These are phyloP conservation scores for Leucophenga montana DNA, from an alignment of 2,888 invertebrate species.

Conservation along the genomic window DNA sequence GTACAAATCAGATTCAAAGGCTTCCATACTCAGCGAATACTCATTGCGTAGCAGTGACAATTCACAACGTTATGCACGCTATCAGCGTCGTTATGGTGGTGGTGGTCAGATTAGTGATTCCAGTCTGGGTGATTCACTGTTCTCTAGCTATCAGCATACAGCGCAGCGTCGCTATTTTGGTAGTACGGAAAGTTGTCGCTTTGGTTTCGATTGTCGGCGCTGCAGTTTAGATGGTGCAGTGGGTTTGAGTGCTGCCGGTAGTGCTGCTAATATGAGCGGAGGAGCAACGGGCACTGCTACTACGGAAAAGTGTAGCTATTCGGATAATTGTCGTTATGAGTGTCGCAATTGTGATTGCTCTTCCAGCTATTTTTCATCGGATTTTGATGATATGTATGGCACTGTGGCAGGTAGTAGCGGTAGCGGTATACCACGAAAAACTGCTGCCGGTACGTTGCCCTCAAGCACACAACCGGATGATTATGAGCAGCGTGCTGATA, in stretches of 20 bases:
- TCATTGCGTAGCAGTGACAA: constrained; percentile 72
- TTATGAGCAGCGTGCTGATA: constrained; percentile 28
- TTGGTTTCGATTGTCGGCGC: constrained; percentile 71
- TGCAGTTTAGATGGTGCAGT: constrained; percentile 70
- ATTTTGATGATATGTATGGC: constrained; percentile 72
- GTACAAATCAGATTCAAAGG: constrained; percentile 72
- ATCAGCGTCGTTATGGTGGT: constrained; percentile 53
- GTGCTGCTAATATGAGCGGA: neutral
- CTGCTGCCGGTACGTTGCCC: constrained; percentile 65
- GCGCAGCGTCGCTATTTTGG: constrained; percentile 71
- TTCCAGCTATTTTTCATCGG: constrained; percentile 73
- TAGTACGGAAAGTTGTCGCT: constrained; percentile 72
- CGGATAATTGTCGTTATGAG: constrained; percentile 72
- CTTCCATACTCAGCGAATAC: constrained; percentile 72
- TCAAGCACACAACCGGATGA: constrained; percentile 49
- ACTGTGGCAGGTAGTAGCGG: constrained; percentile 54
- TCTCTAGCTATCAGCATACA: constrained; percentile 60
- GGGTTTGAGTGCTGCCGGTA: constrained; percentile 24
- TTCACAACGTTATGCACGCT: constrained; percentile 59
- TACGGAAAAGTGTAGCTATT: constrained; percentile 70
- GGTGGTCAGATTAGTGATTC: constrained; percentile 68
- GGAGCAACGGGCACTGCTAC: constrained; percentile 40
- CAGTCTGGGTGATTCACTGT: constrained; percentile 66
- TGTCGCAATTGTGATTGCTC: constrained; percentile 73
- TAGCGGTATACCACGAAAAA: constrained; percentile 67